Base-by-base conservation (phyloP, 2,888 invertebrate genomes). In the Mystacides longicornis region DNA sequence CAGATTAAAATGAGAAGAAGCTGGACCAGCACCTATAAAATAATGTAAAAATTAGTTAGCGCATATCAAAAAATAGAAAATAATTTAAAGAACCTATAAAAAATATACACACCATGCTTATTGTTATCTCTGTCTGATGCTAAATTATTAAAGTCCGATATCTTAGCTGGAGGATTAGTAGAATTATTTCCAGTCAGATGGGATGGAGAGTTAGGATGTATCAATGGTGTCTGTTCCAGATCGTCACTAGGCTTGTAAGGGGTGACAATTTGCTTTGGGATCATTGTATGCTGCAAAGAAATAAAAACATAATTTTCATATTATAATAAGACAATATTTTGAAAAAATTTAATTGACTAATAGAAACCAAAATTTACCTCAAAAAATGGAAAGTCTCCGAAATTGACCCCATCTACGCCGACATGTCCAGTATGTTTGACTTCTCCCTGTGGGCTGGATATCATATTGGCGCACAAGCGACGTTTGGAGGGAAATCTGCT, bases 361-460 rank as follows among this genome's bases (percentile, higher is more conserved):
- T 27, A 27, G 27, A 11, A 27, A 27, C 27, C 27, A 11, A 27
- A 7, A 27, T 27, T 65, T 67, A 67, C 72, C 47, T 71, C 71
- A 18, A 82, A 67, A 64, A 82, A 81, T 2, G 82, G 78, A 57
- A 99, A 85, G 71, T 99, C 95, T 2, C 98, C 98, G 71, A 99
- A 99, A 68, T 92, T 92, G 23, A 94, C 93, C 1, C 98, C 98
- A 70, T 99, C 98, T 45, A 95, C 79, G 0, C 98, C 98, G 11
- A 99, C 93, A 69, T 99, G 99, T 0, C 85, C 79, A 0, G 95
- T 98, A 69, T 99, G 99, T 66, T 95, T 92, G 19, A 98, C 83
- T 70, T 98, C 97, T 37, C 94, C 95, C 69, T 97, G 95, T 0
- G 99, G 98, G 58, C 90, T 87, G 49, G 96, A 95, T 66, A 98